Conservation (phyloP, 2,888 invertebrate genomes). For the Cephus nigrinus region DNA sequence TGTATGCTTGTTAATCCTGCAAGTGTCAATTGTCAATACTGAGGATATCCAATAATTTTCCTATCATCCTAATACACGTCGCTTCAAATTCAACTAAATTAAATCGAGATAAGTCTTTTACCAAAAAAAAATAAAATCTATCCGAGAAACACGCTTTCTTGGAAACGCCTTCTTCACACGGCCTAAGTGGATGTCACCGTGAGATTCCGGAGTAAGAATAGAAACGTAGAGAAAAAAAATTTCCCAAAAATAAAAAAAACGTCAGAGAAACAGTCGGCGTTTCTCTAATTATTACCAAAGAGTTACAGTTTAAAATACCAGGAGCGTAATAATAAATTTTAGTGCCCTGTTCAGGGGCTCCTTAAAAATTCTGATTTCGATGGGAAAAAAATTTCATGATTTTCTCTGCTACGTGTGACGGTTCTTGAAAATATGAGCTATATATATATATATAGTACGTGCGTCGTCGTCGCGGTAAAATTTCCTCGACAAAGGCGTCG, state of each 20-base stretch:
- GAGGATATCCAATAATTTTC: not conserved
- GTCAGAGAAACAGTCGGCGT: not conserved
- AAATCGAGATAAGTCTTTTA: not conserved
- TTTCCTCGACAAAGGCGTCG: not conserved
- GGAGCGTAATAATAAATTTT: not conserved
- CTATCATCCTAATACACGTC: not conserved
- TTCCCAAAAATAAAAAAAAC: not conserved
- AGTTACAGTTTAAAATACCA: not conserved
- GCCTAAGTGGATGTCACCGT: not conserved
- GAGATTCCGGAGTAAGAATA: not conserved
- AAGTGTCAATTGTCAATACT: not conserved
- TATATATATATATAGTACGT: not conserved
- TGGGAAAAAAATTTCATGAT: not conserved
- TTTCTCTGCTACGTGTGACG: not conserved
- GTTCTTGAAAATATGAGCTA: conserved; percentile 2
- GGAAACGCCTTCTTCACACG: not conserved
- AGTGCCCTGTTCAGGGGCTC: not conserved
- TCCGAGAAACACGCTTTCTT: not conserved
- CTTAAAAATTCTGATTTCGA: not conserved
- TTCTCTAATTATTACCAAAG: not conserved
- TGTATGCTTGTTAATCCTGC: not conserved
- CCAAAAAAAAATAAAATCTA: not conserved
- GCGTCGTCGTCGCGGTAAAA: not conserved
- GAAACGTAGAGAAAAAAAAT: not conserved
- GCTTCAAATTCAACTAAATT: not conserved